Conservation (phyloP, 2,113 vertebrate species). For the Chionis minor region DNA sequence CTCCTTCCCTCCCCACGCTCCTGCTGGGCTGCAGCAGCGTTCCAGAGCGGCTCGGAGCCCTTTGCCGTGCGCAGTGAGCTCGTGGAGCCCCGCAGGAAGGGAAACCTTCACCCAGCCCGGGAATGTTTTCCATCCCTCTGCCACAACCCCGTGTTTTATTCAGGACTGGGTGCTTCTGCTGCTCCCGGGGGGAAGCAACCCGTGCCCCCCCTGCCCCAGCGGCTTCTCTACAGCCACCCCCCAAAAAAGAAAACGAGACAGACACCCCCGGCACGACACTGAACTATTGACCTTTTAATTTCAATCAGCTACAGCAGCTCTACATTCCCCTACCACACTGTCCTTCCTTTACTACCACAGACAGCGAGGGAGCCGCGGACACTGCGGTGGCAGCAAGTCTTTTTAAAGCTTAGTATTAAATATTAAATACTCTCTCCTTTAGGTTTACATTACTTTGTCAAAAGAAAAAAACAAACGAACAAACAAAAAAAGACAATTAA, state of each 20-base stretch:
- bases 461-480: not conserved
- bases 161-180: not conserved
- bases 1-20: rapidly evolving
- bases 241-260: not conserved
- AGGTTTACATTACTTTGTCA: conserved; percentile 77
- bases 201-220: no score
- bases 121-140: no score
- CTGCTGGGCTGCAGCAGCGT: rapidly evolving
- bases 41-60: no score
- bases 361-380: conserved; percentile 36
- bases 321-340: not conserved
- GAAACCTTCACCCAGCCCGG: no score
- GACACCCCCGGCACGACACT: not conserved
- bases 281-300: conserved; percentile 57
- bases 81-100: no score
- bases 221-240: not conserved
- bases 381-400: conserved; percentile 45
- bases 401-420: conserved; percentile 83
- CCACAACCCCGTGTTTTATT: not conserved
- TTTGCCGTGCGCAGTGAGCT: no score
- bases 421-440: conserved; percentile 81
- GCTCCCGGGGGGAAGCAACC: not conserved
- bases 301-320: conserved; percentile 54
- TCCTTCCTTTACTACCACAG: conserved; percentile 40
- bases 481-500: conserved; percentile 47